Evolutionary conservation across 2,888 invertebrate species (phyloP), one percentile per base, ranked within the genome.

Genomic region (Drosophila imparisetae): DNA sequence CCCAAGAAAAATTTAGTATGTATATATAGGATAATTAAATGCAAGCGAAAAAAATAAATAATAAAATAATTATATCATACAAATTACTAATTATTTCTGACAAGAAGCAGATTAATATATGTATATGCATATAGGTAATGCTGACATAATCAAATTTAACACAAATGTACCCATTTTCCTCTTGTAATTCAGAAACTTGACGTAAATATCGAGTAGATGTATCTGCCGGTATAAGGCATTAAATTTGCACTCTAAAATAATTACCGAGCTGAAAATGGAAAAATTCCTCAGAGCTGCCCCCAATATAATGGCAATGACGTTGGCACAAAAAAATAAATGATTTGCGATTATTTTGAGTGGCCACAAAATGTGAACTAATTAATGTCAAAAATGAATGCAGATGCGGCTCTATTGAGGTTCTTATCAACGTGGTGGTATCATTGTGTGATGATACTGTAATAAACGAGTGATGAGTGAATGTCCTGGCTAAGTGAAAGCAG

Each of bases 361-460:
- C 67, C 64, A 65, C 75, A 73, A 75, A 88, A 72, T 86, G 79
- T 69, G 77, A 62, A 66, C 71, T 88, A 90, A 86, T 86, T 90
- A 86, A 86, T 86, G 88, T 73, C 72, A 77, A 58, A 67, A 60
- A 69, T 67, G 55, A 66, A 72, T 57, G 65, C 48, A 48, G 57
- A 53, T 27, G 75, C 42, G 49, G 64, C 61, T 72, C 66, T 40
- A 70, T 59, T 66, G 54, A 29, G 50, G 32, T 18, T 49, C 61
- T 67, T 72, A 81, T 83, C 82, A 72, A 61, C 40, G 63, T 53
- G 70, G 59, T 59, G 68, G 60, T 71, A 71, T 81, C 69, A 72
- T 48, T 58, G 67, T 38, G 27, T 64, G 66, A 72, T 77, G 81
- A 80, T 66, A 76, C 42, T 40, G 50, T 54, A 67, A 38, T 27